phyloP scores from a whole-genome alignment of 2,888 invertebrate genomes.

The Micoletzkya japonica region DNA sequence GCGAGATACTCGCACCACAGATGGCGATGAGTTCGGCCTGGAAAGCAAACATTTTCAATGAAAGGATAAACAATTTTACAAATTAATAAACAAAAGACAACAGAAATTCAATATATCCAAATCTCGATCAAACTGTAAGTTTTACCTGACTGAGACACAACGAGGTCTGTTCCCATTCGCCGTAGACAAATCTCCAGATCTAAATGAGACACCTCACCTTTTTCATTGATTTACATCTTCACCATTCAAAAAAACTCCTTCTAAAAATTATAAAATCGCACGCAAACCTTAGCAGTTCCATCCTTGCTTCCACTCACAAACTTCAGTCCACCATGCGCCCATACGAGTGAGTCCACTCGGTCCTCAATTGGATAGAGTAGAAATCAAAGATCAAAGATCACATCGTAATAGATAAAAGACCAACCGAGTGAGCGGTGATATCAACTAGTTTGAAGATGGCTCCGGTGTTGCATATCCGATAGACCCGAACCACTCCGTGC shows the following conservation, averaged over 20 bases:
- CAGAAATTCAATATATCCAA: background rate
- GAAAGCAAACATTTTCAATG: too few species aligned
- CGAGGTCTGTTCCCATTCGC: constrained; percentile 28
- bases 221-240: background rate
- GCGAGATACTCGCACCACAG: constrained; percentile 44
- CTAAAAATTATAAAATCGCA: background rate
- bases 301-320: constrained; percentile 95
- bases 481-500: constrained; percentile 89
- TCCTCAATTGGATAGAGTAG: constrained; percentile 69
- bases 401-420: constrained; percentile 40
- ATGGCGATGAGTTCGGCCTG: constrained; percentile 31
- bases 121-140: too few species aligned
- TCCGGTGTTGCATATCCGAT: constrained; percentile 78
- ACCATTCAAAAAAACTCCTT: background rate
- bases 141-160: constrained; percentile 22
- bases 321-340: constrained; percentile 83
- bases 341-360: constrained; percentile 91
- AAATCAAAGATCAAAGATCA: constrained; percentile 38
- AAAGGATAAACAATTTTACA: background rate
- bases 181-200: constrained; percentile 34
- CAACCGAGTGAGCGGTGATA: constrained; percentile 76
- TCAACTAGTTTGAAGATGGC: constrained; percentile 77
- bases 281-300: constrained; percentile 75
- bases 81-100: background rate
- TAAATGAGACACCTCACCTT: constrained; percentile 14